These are phyloP conservation scores for Pandion haliaetus DNA, from an alignment of 2,113 vertebrate species.

Conservation along the genomic window DNA sequence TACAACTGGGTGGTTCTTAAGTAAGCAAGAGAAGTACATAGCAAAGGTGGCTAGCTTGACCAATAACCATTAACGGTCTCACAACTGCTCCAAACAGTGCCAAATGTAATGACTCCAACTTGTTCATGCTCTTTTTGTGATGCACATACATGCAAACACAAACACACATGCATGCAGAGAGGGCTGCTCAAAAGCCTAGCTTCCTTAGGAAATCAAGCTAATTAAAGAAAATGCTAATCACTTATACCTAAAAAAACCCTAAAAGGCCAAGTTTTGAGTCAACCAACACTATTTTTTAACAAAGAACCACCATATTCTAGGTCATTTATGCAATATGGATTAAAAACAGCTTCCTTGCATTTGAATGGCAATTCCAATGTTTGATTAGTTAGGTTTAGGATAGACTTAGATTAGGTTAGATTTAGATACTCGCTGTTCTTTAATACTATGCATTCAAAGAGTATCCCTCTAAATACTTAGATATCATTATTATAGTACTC, in stretches of 20 bases:
- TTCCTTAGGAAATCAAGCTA: background rate
- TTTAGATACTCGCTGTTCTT: background rate
- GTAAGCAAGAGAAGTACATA: background rate
- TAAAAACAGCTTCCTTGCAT: background rate
- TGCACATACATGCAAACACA: background rate
- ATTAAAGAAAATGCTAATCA: background rate
- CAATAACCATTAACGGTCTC: background rate
- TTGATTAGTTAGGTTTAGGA: background rate
- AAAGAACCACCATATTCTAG: background rate
- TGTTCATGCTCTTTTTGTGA: background rate
- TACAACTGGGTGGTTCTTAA: background rate
- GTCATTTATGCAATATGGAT: background rate
- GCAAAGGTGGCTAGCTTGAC: background rate
- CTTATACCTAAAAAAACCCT: accelerated
- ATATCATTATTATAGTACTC: background rate
- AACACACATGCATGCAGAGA: background rate
- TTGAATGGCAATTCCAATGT: background rate
- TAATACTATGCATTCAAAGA: background rate
- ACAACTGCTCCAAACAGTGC: background rate
- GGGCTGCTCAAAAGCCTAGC: background rate
- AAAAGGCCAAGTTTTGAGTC: background rate
- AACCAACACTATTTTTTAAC: background rate
- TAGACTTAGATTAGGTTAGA: background rate
- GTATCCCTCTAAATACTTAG: background rate
- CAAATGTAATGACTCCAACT: background rate